Percentiles rank a stretch among this genome's conserved stretches.
Evolutionary conservation across 2,888 invertebrate species (phyloP).

Genomic region (Drosophila emarginata): DNA sequence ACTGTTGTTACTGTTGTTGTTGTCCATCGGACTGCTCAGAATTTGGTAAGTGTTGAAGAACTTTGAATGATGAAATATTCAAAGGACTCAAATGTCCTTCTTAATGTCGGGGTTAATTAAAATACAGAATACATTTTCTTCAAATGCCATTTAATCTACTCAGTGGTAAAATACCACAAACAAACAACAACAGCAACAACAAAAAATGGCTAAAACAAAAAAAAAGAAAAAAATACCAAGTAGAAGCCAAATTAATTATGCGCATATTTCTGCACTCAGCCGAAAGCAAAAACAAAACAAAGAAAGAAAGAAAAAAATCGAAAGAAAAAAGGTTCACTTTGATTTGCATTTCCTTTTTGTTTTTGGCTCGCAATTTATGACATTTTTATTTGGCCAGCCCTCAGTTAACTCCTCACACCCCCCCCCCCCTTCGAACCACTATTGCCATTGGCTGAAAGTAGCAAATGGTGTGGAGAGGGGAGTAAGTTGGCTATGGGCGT

Average conservation of each 20-base stretch:
- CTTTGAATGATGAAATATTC: conserved; percentile 26
- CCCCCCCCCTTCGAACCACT: background rate
- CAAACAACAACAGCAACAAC: conserved; percentile 21
- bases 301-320: conserved; percentile 4
- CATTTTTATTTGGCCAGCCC: conserved; percentile 31
- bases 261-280: conserved; percentile 67
- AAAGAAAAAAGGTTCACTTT: conserved; percentile 61
- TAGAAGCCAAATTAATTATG: conserved; percentile 64
- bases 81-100: conserved; percentile 8
- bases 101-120: conserved; percentile 57
- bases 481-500: background rate
- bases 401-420: conserved; percentile 28
- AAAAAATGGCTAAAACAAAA: conserved; percentile 23
- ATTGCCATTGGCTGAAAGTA: background rate
- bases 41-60: conserved; percentile 23
- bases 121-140: conserved; percentile 64
- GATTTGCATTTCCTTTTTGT: conserved; percentile 61
- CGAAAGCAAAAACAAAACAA: conserved; percentile 16
- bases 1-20: too few species aligned
- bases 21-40: conserved; percentile 16
- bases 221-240: background rate
- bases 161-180: conserved; percentile 22
- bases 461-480: background rate
- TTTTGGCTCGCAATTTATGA: conserved; percentile 61
- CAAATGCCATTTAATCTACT: conserved; percentile 76